Evolutionary conservation across 2,888 invertebrate genomes (phyloP).

Genomic region (Prosapia bicincta): DNA sequence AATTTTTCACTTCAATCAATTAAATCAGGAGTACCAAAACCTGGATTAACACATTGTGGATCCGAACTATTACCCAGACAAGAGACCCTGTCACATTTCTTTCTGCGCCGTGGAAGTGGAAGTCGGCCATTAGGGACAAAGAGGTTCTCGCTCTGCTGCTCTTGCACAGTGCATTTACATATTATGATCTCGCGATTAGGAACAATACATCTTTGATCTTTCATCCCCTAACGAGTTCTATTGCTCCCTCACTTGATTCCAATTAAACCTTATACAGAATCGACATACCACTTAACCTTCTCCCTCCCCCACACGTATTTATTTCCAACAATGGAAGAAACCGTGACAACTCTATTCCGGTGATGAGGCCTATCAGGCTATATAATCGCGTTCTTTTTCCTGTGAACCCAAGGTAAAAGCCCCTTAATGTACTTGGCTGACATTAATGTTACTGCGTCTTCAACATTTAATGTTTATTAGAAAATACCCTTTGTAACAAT

Average conservation of each 20-base stretch:
- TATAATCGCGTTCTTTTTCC: not conserved
- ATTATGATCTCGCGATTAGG: not conserved
- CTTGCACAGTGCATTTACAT: not conserved
- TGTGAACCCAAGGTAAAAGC: not conserved
- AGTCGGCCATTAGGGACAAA: not conserved
- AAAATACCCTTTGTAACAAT: too few relatives aligned
- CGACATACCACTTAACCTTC: not conserved
- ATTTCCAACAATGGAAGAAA: not conserved
- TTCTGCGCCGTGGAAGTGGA: not conserved
- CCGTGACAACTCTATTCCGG: not conserved
- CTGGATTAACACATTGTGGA: not conserved
- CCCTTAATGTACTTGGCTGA: too few relatives aligned
- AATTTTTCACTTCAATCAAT: too few relatives aligned
- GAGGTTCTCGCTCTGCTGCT: not conserved
- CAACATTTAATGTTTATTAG: too few relatives aligned
- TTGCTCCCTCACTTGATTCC: not conserved
- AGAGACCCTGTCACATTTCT: not conserved
- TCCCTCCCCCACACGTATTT: not conserved
- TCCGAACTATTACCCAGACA: not conserved
- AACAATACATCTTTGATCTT: not conserved
- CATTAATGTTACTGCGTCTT: too few relatives aligned
- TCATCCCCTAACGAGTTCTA: not conserved
- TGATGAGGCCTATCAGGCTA: not conserved
- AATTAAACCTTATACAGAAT: conserved; percentile 2
- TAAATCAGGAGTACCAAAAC: too few relatives aligned